phyloP scores from a whole-genome alignment of 2,888 invertebrate genomes.

The Silvanus unidentatus region DNA sequence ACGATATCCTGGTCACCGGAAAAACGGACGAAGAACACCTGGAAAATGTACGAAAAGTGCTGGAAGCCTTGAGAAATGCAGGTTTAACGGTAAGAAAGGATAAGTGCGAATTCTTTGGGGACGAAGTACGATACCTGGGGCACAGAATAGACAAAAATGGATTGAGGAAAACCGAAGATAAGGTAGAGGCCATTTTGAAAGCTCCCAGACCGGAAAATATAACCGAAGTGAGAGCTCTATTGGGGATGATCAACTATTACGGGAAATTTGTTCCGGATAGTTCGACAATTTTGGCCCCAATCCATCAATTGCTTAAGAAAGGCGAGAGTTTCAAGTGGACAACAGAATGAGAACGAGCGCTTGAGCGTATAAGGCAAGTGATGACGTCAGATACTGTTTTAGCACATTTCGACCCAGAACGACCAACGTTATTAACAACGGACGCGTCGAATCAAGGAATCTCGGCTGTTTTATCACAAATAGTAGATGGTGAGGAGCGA shows the following conservation, averaged over 20 bases:
- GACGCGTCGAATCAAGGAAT: slow-evolving; percentile 6
- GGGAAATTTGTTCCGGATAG: slow-evolving; percentile 13
- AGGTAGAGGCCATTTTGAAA: background rate
- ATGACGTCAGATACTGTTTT: slow-evolving; percentile 6
- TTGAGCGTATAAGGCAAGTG: no score
- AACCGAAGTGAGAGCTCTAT: background rate
- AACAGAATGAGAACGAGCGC: no score
- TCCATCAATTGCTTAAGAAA: slow-evolving; percentile 15
- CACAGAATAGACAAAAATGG: slow-evolving; percentile 5
- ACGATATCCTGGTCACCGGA: slow-evolving; percentile 31
- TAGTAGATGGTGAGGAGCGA: background rate
- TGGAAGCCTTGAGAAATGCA: slow-evolving; percentile 20
- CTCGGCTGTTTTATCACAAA: slow-evolving; percentile 8
- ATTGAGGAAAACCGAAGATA: slow-evolving; percentile 1
- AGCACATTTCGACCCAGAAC: slow-evolving; percentile 2
- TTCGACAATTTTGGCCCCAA: slow-evolving; percentile 9
- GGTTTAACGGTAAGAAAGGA: slow-evolving; percentile 25
- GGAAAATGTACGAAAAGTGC: slow-evolving; percentile 20
- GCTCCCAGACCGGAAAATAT: background rate
- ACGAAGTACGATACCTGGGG: slow-evolving; percentile 4
- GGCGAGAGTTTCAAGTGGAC: slow-evolving; percentile 35
- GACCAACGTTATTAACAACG: background rate
- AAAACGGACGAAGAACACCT: slow-evolving; percentile 19
- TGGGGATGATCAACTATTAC: slow-evolving; percentile 8
- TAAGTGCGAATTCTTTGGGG: slow-evolving; percentile 34